phyloP scores from a whole-genome alignment of 2,888 invertebrate genomes.

The Gymnoscelis rufifasciata region DNA sequence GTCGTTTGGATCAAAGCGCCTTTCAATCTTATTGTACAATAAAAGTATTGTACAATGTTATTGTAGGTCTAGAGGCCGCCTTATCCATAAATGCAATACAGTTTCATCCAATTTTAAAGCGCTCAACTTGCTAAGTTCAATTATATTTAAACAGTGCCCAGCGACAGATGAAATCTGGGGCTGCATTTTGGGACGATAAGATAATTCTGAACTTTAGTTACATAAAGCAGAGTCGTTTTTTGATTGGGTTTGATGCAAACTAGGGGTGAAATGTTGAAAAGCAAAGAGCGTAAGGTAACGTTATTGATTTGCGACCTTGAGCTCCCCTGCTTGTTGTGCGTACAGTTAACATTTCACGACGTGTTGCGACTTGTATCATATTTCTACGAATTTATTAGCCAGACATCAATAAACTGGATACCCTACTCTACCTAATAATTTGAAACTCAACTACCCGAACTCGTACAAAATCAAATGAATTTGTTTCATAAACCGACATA shows the following conservation, averaged over 20 bases:
- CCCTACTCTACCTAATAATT: too few species aligned
- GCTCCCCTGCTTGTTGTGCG: slow-evolving; percentile 61
- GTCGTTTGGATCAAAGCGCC: too few species aligned
- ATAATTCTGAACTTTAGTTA: not conserved
- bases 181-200: not conserved
- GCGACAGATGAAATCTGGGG: too few species aligned
- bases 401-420: not conserved
- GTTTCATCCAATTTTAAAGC: not conserved
- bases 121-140: not conserved
- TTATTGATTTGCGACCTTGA: slow-evolving; percentile 21
- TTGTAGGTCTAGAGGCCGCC: too few species aligned
- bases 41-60: too few species aligned
- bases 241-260: not conserved
- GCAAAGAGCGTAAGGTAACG: slow-evolving; percentile 2
- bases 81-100: slow-evolving; percentile 2
- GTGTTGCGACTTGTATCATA: slow-evolving; percentile 27
- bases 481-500: too few species aligned
- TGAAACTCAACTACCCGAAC: too few species aligned
- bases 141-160: not conserved
- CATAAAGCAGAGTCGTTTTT: not conserved
- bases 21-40: too few species aligned
- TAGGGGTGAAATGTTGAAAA: slow-evolving; percentile 8
- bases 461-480: too few species aligned
- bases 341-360: slow-evolving; percentile 14
- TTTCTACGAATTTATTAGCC: slow-evolving; percentile 9